These are phyloP conservation scores for Polydrusus cervinus DNA, from an alignment of 2,888 invertebrate species.

Conservation along the genomic window DNA sequence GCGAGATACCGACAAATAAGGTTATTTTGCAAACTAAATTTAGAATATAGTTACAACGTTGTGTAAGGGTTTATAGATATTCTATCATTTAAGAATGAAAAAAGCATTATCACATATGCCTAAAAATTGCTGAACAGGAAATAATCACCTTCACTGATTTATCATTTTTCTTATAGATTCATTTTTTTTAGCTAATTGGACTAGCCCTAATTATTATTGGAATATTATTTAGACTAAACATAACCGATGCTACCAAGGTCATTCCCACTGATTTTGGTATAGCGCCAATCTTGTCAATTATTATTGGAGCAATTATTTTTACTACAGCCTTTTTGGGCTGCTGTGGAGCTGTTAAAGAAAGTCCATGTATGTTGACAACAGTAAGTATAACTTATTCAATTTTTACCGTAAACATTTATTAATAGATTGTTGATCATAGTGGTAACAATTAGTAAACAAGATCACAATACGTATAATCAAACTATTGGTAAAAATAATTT, in stretches of 20 bases:
- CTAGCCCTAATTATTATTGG: conserved; percentile 81
- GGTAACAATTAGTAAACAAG: neutral
- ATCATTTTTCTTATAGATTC: neutral
- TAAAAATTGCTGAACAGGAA: no score
- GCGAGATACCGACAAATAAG: no score
- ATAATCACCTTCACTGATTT: neutral
- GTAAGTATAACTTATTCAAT: conserved; percentile 62
- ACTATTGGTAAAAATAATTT: no score
- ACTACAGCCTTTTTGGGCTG: conserved; percentile 71
- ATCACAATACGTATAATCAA: no score
- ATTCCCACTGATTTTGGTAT: conserved; percentile 70
- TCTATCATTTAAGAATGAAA: no score
- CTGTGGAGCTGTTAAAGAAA: conserved; percentile 71
- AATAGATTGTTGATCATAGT: neutral
- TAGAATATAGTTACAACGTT: no score
- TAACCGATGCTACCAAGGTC: conserved; percentile 68
- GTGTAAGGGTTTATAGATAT: no score
- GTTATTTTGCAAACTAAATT: no score
- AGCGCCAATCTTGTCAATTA: conserved; percentile 79
- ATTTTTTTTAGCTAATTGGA: conserved; percentile 78
- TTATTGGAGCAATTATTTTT: conserved; percentile 79
- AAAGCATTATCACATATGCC: no score
- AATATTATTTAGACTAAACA: conserved; percentile 77
- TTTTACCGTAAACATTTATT: neutral
- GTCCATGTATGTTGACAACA: conserved; percentile 69